Percentiles rank a stretch among this genome's conserved stretches.
Evolutionary conservation across 2,888 invertebrate species (phyloP).

Genomic region (Scaptomyza flava): DNA sequence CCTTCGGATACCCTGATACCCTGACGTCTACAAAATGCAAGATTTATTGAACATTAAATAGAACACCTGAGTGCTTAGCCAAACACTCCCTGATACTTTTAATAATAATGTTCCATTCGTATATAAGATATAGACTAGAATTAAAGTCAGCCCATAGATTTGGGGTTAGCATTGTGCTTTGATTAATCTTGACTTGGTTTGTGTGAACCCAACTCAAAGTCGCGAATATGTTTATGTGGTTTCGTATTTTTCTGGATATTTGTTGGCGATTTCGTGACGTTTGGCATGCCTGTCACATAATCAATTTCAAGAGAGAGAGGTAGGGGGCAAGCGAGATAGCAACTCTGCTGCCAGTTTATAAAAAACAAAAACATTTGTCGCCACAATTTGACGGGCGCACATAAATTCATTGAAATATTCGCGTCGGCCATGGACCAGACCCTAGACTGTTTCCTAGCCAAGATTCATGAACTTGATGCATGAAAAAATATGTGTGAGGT

Average conservation of each 20-base stretch:
- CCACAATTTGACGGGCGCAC: constrained; percentile 65
- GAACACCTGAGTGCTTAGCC: background rate
- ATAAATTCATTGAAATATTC: constrained; percentile 62
- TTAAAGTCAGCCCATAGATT: constrained; percentile 8
- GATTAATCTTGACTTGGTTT: constrained; percentile 35
- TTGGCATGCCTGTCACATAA: constrained; percentile 36
- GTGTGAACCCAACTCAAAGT: constrained; percentile 45
- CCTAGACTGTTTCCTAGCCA: background rate
- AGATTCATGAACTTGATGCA: constrained; percentile 72
- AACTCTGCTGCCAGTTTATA: constrained; percentile 49
- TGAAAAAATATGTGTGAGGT: constrained; percentile 54
- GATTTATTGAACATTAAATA: constrained; percentile 15
- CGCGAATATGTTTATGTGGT: constrained; percentile 30
- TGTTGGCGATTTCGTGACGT: constrained; percentile 8
- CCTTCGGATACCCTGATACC: no score
- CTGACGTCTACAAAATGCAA: background rate
- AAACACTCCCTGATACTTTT: background rate
- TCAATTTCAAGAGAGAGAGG: constrained; percentile 24
- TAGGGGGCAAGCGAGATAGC: background rate
- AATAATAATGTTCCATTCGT: constrained; percentile 20
- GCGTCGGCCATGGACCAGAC: constrained; percentile 3
- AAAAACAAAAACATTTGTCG: constrained; percentile 56
- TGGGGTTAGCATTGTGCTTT: constrained; percentile 9
- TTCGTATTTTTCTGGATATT: constrained; percentile 5
- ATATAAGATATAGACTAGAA: constrained; percentile 8